Evolutionary conservation across 2,888 invertebrate species (phyloP).

Genomic region (Agonum fuliginosum): DNA sequence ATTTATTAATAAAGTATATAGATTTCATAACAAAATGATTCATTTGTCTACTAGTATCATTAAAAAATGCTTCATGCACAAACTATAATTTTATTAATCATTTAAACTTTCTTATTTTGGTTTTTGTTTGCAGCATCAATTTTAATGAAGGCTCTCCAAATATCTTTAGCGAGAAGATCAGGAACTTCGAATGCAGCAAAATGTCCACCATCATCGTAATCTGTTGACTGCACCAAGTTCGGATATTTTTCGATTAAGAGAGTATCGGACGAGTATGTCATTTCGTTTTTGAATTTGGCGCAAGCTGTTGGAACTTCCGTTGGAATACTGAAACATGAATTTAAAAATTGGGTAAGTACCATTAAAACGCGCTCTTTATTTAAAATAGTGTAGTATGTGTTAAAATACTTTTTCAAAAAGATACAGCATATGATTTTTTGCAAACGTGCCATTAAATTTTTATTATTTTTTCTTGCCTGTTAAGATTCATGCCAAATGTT

Average conservation of each 20-base stretch:
- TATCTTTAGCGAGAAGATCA: slow-evolving; percentile 79
- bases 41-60: no score
- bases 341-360: background rate
- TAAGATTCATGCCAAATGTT: slow-evolving; percentile 61
- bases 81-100: no score
- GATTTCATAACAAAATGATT: no score
- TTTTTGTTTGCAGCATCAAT: slow-evolving; percentile 65
- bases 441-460: background rate
- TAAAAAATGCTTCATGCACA: no score
- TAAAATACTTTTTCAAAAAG: no score
- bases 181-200: slow-evolving; percentile 90
- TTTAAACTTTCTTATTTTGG: background rate
- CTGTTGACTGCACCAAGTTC: slow-evolving; percentile 81
- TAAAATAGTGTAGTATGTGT: no score
- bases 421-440: background rate
- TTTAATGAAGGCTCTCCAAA: slow-evolving; percentile 77
- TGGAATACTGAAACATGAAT: slow-evolving; percentile 76
- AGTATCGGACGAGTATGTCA: slow-evolving; percentile 77
- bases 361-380: no score
- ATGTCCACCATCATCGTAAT: slow-evolving; percentile 85
- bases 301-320: slow-evolving; percentile 83
- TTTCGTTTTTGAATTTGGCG: slow-evolving; percentile 83
- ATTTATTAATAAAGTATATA: no score
- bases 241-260: slow-evolving; percentile 77
- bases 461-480: slow-evolving; percentile 67